A percentile compares a stretch with the other conserved stretches of the same genome.
Evolutionary conservation across 2,113 vertebrate genomes (phyloP).

Genomic region (Girardinichthys multiradiatus): DNA sequence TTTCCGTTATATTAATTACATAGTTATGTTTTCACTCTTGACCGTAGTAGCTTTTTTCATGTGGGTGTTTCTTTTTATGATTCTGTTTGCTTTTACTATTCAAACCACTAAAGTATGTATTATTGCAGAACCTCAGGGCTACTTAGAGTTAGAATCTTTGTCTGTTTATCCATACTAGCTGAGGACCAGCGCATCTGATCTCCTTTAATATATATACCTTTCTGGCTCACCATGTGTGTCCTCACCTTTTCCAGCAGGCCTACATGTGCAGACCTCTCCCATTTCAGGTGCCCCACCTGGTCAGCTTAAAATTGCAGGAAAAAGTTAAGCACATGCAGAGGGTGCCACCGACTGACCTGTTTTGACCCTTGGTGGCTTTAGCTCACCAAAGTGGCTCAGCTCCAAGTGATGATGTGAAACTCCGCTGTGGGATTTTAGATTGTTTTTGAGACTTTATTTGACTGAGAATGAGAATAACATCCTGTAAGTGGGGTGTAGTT

Average conservation of each 20-base stretch:
- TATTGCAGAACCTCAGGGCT: no score
- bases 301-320: slow-evolving; percentile 45
- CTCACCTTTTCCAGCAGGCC: not conserved
- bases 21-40: slow-evolving; percentile 6
- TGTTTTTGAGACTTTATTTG: no score
- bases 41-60: slow-evolving; percentile 8
- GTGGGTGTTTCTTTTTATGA: slow-evolving; percentile 1
- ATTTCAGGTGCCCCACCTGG: slow-evolving; percentile 23
- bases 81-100: not conserved
- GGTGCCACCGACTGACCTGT: slow-evolving; percentile 7
- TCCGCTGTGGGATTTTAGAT: no score
- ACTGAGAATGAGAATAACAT: not conserved
- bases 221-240: not conserved
- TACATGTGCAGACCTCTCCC: slow-evolving; percentile 6
- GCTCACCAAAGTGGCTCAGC: slow-evolving; percentile 7
- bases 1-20: slow-evolving; percentile 1
- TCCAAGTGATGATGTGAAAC: no score
- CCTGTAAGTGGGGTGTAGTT: not conserved
- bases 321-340: slow-evolving; percentile 65
- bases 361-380: slow-evolving; percentile 41
- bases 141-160: not conserved
- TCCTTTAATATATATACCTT: not conserved
- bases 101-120: not conserved
- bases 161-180: not conserved
- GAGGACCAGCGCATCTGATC: not conserved